Evolutionary conservation across 1,140 invertebrate species (phyloP), one percentile per base, ranked within the genome.

Genomic region (Nixonia krombeini): DNA sequence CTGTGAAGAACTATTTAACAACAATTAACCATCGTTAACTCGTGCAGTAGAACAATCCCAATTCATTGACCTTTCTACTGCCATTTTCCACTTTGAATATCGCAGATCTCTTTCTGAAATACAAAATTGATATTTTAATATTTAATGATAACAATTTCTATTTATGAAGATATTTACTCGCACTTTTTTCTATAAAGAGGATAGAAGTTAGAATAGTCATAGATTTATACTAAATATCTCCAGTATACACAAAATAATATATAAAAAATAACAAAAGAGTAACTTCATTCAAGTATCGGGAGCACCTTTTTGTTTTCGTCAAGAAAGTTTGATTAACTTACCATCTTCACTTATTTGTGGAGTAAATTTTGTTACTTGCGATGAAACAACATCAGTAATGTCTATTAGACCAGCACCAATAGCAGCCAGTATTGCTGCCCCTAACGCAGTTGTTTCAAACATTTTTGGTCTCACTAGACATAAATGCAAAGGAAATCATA

Each of bases 81-180:
- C 94, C 88, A 92, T 91, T 81, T 94, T 95, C 94, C 94, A 96
- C 57, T 91, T 90, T 25, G 88, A 87, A 75, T 93, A 94, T 35
- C 89, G 88, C 4, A 88, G 82, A 71, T 94, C 91, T 28, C 92
- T 83, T 51, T 90, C 90, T 90, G 71, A 35, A 87, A 84, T 33
- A 21, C n/a, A n/a, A n/a, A n/a, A n/a, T n/a, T n/a, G n/a, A n/a
- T n/a, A n/a, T n/a, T n/a, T n/a, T n/a, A n/a, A n/a, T n/a, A n/a
- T n/a, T n/a, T n/a, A n/a, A n/a, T n/a, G n/a, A n/a, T n/a, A n/a
- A n/a, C n/a, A n/a, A n/a, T n/a, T n/a, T n/a, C n/a, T n/a, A n/a
- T n/a, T n/a, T n/a, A n/a, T n/a, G n/a, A n/a, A n/a, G n/a, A n/a
- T n/a, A n/a, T n/a, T n/a, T n/a, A n/a, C n/a, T n/a, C n/a, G n/a